Evolutionary conservation across 2,888 invertebrate species (phyloP), one percentile per base, ranked within the genome.

Genomic region (Sepioteuthis lessoniana): DNA sequence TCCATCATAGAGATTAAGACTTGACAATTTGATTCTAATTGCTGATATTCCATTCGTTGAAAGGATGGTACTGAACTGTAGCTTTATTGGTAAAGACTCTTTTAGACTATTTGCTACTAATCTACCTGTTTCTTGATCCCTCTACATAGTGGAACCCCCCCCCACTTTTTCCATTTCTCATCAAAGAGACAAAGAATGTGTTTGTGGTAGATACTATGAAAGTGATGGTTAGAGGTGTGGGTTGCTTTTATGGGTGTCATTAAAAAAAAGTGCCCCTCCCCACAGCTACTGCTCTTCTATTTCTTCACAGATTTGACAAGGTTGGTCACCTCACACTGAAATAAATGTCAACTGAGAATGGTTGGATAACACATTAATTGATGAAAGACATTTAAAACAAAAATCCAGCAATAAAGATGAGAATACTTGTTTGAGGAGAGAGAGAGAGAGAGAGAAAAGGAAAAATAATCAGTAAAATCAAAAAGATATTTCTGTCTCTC

Each of bases 1-100:
- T 35, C 19, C 93, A 60, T 50, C 46, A 47, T 47, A 94, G 37
- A 55, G 90, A 91, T 42, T 91, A 50, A 28, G 94, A 16, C 37
- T 31, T 91, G n/a, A 90, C 90, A 47, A 37, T 16, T 94, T 94
- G 91, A 76, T 91, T 91, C 91, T 37, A 94, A 94, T 55, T 50
- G 94, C 50, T 90, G 90, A 91, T 94, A 94, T 50, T 55, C 55
- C n/a, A 76, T 76, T 35, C n/a, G n/a, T 76, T n/a, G 3, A 76
- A 76, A 76, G 35, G 4, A 16, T 35, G n/a, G 35, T 76, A 19
- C 76, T 35, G 13, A 76, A 76, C n/a, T 76, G 76, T n/a, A n/a
- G 35, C 31, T 76, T 76, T n/a, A 16, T 76, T 76, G n/a, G 16
- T 76, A 76, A 76, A 76, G 19, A 55, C 25, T 55, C 21, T 55